These are phyloP conservation scores for Graptemys geographica DNA, from an alignment of 2,797 vertebrate genomes.

Conservation along the genomic window DNA sequence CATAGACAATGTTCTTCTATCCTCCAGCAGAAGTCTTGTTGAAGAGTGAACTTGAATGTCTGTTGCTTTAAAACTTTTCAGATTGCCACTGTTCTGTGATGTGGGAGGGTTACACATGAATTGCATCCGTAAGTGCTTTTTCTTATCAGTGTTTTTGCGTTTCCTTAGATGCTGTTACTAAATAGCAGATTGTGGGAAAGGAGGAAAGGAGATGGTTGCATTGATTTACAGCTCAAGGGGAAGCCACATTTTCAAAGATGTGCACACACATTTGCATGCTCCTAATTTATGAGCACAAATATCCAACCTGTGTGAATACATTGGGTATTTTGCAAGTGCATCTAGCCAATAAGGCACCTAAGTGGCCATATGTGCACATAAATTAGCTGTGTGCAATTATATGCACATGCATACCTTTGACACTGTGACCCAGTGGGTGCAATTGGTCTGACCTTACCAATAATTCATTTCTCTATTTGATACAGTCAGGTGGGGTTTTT, in stretches of 20 bases:
- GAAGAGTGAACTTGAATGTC: background rate
- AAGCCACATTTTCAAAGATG: background rate
- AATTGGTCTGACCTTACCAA: background rate
- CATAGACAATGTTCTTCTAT: background rate
- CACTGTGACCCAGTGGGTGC: background rate
- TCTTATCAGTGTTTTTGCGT: background rate
- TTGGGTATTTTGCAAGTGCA: background rate
- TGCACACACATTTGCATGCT: background rate
- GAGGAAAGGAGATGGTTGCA: background rate
- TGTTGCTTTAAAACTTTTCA: background rate
- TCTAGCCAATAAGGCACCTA: background rate
- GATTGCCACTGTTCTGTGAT: background rate
- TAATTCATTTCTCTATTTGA: background rate
- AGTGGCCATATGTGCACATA: background rate
- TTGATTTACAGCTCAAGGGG: background rate
- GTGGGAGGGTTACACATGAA: background rate
- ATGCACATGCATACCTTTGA: background rate
- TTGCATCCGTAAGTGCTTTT: background rate
- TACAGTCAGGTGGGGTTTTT: background rate
- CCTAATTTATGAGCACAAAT: background rate
- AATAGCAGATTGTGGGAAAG: background rate
- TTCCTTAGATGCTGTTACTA: accelerated
- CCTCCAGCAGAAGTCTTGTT: background rate
- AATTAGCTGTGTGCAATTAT: background rate
- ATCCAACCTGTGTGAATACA: background rate